Percentiles rank a stretch among this genome's conserved stretches.
phyloP scores from a whole-genome alignment of 2,888 invertebrate species.

The Euzetes globulus region DNA sequence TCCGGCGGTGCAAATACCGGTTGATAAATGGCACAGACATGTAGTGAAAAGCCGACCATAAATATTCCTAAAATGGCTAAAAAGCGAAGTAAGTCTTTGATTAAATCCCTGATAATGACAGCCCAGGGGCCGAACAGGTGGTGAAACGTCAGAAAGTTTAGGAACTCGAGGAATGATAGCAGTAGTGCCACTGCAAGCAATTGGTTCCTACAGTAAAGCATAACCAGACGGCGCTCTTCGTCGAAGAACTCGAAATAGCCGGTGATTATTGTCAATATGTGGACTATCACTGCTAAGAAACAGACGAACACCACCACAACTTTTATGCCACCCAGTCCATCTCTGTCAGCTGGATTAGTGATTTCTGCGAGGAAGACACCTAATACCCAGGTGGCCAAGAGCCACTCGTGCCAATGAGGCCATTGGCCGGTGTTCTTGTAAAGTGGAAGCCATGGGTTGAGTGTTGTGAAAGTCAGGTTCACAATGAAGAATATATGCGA shows the following conservation, averaged over 20 bases:
- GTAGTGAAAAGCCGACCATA: conserved; percentile 97
- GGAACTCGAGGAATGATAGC: conserved; percentile 90
- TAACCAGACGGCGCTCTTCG: conserved; percentile 62
- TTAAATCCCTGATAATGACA: conserved; percentile 80
- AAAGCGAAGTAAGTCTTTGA: conserved; percentile 53
- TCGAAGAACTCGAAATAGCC: conserved; percentile 44
- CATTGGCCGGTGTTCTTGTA: conserved; percentile 56
- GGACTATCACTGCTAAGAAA: conserved; percentile 81
- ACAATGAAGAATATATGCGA: conserved; percentile 96
- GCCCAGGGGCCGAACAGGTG: conserved; percentile 99
- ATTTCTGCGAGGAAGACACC: conserved; percentile 90
- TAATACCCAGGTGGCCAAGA: conserved; percentile 85
- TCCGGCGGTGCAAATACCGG: conserved; percentile 52
- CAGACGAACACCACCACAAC: conserved; percentile 59
- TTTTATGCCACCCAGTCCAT: conserved; percentile 76
- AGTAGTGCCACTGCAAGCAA: conserved; percentile 90
- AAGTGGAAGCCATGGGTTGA: conserved; percentile 47
- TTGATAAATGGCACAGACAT: conserved; percentile 77
- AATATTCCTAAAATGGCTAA: conserved; percentile 95
- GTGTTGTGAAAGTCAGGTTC: conserved; percentile 70
- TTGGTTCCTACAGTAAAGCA: conserved; percentile 88
- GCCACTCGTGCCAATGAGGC: conserved; percentile 94
- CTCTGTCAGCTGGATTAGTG: conserved; percentile 95
- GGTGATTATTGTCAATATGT: conserved; percentile 62
- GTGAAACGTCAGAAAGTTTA: conserved; percentile 97